Evolutionary conservation across 92 coral and sea anemone species (phyloP), one percentile per base, ranked within the genome.

Genomic region (Bergia puertoricense): DNA sequence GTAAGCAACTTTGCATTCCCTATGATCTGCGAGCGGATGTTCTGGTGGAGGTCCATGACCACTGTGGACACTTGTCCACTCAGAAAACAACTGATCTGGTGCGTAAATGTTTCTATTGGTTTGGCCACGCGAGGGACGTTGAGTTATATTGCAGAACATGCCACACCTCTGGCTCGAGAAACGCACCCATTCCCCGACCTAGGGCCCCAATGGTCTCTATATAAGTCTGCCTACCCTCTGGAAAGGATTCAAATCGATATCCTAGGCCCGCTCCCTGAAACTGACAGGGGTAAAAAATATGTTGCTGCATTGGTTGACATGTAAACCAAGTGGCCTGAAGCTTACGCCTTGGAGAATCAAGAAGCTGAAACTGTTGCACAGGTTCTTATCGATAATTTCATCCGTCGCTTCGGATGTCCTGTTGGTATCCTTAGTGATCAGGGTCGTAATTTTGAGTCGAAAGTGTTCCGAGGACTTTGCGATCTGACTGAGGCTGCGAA

Each of bases 351-450:
- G 20, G 85, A 85, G 1, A 78, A 90, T 80, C 89, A 85, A 68
- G 92, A 79, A 48, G 89, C 92, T 36, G 56, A 59, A 8, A 85
- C 92, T 11, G 88, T 86, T 22, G 88, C 90, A 0, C 74, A 75
- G 65, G 66, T 69, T 39, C 79, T 81, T 20, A 88, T 90, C 48
- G 88, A 81, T 80, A 81, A 90, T 75, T 90, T 90, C 69, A 65
- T 86, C 4, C 88, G 91, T 69, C 67, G 88, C 15, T 88, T 41
- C 4, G 90, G 91, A 38, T 76, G 91, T 39, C 89, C 93, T n/a
- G 89, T 59, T 57, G 87, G 85, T 23, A 44, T 88, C 4, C 91
- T 82, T 44, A 82, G 91, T n/a, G 93, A 91, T 86, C 91, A 91
- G 82, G 91, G 91, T 36, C 85, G 77, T 30, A 30, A 30, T 30